phyloP scores from a whole-genome alignment of 2,888 invertebrate genomes.

The Silvanus unidentatus region DNA sequence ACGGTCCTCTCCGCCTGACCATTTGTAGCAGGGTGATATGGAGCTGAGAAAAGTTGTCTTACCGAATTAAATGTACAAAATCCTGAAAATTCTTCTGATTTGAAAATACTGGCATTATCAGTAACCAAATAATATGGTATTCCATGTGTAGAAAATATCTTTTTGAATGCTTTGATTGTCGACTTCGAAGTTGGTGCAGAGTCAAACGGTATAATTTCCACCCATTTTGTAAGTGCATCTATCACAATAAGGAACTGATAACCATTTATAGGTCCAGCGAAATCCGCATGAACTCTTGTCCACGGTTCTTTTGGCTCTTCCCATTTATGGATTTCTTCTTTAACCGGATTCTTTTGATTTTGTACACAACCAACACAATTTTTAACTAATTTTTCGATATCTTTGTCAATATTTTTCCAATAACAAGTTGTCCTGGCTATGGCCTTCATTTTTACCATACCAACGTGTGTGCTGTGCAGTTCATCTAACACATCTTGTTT shows the following conservation, averaged over 20 bases:
- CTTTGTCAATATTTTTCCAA: conserved; percentile 25
- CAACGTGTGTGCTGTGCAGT: neutral
- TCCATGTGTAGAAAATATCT: conserved; percentile 13
- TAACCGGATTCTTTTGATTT: neutral
- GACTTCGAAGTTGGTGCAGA: conserved; percentile 1
- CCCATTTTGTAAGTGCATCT: conserved; percentile 9
- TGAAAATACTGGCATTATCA: conserved; percentile 17
- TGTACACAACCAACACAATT: conserved; percentile 22
- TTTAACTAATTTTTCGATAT: conserved; percentile 23
- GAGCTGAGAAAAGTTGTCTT: conserved; percentile 19
- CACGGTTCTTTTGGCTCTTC: conserved; percentile 6
- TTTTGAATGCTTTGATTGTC: conserved; percentile 8
- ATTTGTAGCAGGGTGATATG: conserved; percentile 19
- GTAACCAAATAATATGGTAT: conserved; percentile 13
- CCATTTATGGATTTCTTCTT: neutral
- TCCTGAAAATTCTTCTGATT: conserved; percentile 9
- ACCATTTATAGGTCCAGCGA: conserved; percentile 6
- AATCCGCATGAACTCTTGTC: conserved; percentile 9
- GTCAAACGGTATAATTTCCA: conserved; percentile 4
- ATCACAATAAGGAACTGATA: conserved; percentile 8
- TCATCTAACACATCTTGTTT: neutral
- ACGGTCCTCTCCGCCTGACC: conserved; percentile 27
- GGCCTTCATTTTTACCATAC: conserved; percentile 21
- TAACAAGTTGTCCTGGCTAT: conserved; percentile 17
- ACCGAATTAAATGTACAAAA: conserved; percentile 6